Conservation (phyloP, 2,113 vertebrate species). For the Lipotes vexillifer region DNA sequence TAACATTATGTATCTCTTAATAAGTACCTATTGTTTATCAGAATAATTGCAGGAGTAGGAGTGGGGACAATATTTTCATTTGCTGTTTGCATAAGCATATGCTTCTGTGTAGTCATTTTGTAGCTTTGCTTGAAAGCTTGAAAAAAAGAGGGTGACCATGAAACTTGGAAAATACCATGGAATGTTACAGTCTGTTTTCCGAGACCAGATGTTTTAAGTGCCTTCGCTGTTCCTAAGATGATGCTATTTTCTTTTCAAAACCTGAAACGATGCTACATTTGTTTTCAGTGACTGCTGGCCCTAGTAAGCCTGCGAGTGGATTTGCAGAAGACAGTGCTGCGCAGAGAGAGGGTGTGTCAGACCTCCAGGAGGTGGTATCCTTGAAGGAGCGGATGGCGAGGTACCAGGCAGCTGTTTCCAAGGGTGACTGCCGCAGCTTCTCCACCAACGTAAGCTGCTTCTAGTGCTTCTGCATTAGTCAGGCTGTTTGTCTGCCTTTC, state of each 20-base stretch:
- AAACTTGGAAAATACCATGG: background rate
- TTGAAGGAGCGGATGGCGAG: conserved; percentile 88
- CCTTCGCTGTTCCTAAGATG: background rate
- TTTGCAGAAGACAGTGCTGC: conserved; percentile 75
- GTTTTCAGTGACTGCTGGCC: conserved; percentile 80
- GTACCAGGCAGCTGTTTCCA: conserved; percentile 90
- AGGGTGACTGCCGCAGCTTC: conserved; percentile 78
- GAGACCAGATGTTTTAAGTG: background rate
- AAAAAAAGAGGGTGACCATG: background rate
- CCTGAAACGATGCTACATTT: background rate
- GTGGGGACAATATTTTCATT: background rate
- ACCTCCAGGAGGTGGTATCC: conserved; percentile 84
- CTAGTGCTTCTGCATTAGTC: background rate
- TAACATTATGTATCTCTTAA: background rate
- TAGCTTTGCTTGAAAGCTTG: background rate
- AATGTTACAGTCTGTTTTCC: background rate
- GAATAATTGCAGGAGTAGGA: background rate
- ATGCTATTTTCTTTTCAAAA: conserved; percentile 27
- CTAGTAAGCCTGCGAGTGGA: conserved; percentile 76
- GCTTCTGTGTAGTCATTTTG: background rate
- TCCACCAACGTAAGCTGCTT: conserved; percentile 85
- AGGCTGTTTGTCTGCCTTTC: background rate
- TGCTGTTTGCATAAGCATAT: background rate
- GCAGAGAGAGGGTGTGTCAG: conserved; percentile 74
- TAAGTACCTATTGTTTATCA: background rate